These are phyloP conservation scores for Dynastes maya DNA, from an alignment of 2,888 invertebrate species.

Conservation along the genomic window DNA sequence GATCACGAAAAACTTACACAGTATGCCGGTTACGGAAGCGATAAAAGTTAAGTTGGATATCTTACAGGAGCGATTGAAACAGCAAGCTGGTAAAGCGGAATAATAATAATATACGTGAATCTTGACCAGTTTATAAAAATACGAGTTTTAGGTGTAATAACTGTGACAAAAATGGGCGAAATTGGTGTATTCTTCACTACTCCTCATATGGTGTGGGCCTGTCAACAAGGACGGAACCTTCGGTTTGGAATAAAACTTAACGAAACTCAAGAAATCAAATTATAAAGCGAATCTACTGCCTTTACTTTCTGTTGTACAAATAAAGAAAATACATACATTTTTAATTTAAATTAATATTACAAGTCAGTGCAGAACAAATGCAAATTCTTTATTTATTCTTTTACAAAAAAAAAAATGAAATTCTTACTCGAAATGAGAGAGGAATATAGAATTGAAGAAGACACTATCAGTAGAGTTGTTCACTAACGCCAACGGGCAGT, in stretches of 20 bases:
- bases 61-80: slow-evolving; percentile 80
- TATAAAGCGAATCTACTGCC: neutral
- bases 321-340: no score
- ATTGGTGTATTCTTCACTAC: slow-evolving; percentile 82
- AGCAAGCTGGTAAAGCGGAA: slow-evolving; percentile 74
- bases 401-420: no score
- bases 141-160: slow-evolving; percentile 74
- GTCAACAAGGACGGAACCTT: slow-evolving; percentile 57
- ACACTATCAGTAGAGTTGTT: no score
- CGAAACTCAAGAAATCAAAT: neutral
- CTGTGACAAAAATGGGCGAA: slow-evolving; percentile 77
- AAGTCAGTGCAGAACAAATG: no score
- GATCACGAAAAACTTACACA: slow-evolving; percentile 78
- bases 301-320: no score
- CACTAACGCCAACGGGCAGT: no score
- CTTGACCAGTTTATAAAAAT: neutral
- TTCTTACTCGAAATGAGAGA: no score
- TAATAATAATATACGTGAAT: neutral
- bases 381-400: no score
- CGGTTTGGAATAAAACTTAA: slow-evolving; percentile 10
- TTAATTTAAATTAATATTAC: no score
- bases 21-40: slow-evolving; percentile 77
- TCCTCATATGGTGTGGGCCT: slow-evolving; percentile 81
- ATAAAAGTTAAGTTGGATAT: slow-evolving; percentile 75
- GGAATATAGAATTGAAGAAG: no score